A percentile compares a stretch with the other conserved stretches of the same genome.
These are phyloP conservation scores for Asobara japonica DNA, from an alignment of 1,140 invertebrate genomes.

Conservation along the genomic window DNA sequence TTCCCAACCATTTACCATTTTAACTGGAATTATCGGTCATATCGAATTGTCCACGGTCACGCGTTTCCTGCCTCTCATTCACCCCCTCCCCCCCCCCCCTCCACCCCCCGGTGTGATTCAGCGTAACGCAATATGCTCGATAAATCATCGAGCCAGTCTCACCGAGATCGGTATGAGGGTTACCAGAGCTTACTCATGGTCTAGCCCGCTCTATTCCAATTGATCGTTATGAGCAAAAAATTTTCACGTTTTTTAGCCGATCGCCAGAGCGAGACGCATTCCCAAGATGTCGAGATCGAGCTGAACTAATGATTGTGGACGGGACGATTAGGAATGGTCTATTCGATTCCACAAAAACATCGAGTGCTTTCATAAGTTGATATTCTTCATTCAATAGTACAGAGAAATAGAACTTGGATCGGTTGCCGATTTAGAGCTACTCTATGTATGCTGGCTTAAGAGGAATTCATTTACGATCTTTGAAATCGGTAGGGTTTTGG, in stretches of 20 bases:
- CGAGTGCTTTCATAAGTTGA: too few species aligned
- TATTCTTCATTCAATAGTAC: too few species aligned
- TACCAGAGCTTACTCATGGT: neutral
- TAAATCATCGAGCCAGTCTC: neutral
- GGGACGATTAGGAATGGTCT: too few species aligned
- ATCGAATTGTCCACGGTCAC: neutral
- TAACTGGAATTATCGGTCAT: neutral
- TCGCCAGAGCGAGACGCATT: too few species aligned
- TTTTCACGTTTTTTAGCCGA: neutral
- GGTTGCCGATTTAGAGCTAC: too few species aligned
- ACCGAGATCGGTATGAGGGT: slow-evolving; percentile 1
- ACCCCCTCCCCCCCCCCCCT: neutral
- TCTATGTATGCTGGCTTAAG: too few species aligned
- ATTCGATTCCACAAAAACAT: too few species aligned
- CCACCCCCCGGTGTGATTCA: neutral
- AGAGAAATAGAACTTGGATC: too few species aligned
- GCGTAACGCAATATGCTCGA: neutral
- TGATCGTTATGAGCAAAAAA: neutral
- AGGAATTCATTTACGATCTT: too few species aligned
- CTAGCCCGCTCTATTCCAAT: neutral
- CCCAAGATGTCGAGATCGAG: neutral
- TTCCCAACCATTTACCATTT: neutral
- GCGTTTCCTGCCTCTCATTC: neutral
- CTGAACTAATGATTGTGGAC: neutral
- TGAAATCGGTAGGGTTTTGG: too few species aligned